A percentile compares a stretch with the other conserved stretches of the same genome.
phyloP scores from a whole-genome alignment of 1,140 invertebrate species.

The Bicyclus anynana region DNA sequence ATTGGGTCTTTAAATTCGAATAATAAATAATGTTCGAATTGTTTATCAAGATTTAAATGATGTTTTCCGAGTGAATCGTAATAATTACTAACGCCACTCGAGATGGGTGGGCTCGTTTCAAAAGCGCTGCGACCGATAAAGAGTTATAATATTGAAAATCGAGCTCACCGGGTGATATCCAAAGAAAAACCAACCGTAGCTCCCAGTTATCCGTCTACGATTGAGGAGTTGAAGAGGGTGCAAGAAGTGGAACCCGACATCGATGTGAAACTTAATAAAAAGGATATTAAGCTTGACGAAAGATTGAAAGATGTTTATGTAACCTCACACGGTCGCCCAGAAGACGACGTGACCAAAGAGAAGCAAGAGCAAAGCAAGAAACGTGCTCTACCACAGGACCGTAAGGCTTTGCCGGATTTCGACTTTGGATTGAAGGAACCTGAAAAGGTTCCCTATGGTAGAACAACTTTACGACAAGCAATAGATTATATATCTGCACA shows the following conservation, averaged over 20 bases:
- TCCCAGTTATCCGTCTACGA: conserved; percentile 78
- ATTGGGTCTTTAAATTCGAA: too few species aligned
- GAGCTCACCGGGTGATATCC: conserved; percentile 82
- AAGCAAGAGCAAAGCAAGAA: conserved; percentile 27
- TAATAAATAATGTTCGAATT: background rate
- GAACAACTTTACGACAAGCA: conserved; percentile 74
- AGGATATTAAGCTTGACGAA: conserved; percentile 78
- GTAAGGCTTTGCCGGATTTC: conserved; percentile 38
- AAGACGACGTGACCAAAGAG: conserved; percentile 57
- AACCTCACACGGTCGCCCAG: conserved; percentile 73
- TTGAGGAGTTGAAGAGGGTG: conserved; percentile 80
- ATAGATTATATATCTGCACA: conserved; percentile 81
- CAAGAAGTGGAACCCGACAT: conserved; percentile 79
- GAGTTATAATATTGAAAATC: conserved; percentile 83
- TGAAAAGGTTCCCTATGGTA: conserved; percentile 69
- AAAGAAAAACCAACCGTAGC: conserved; percentile 82
- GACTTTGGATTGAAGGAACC: conserved; percentile 80
- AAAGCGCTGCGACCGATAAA: conserved; percentile 59
- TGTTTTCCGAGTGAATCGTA: background rate
- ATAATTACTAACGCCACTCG: conserved; percentile 53
- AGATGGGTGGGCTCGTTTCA: conserved; percentile 71
- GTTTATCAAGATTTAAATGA: background rate
- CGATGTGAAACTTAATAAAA: conserved; percentile 77
- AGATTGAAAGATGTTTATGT: conserved; percentile 84
- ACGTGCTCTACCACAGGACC: conserved; percentile 49